Percentiles rank a stretch among this genome's conserved stretches.
Evolutionary conservation across 2,888 invertebrate genomes (phyloP).

Genomic region (Poecilus cupreus): DNA sequence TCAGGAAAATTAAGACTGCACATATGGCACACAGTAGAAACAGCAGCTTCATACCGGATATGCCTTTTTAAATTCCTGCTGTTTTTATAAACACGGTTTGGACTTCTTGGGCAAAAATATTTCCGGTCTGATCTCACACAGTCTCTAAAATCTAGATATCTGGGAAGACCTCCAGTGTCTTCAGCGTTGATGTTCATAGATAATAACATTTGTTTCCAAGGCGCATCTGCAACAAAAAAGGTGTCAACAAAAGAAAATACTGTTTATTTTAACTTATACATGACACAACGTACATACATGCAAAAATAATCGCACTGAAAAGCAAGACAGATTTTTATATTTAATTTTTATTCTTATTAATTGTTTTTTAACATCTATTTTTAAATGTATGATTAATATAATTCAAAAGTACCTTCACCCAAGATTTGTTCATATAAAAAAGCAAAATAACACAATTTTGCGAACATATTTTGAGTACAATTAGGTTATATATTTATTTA

Average conservation of each 20-base stretch:
- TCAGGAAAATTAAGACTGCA: constrained; percentile 56
- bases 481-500: background rate
- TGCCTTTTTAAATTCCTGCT: constrained; percentile 56
- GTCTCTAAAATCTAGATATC: constrained; percentile 56
- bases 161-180: constrained; percentile 46
- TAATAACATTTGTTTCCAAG: constrained; percentile 43
- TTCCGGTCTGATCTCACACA: constrained; percentile 46
- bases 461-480: background rate
- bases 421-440: background rate
- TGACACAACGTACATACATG: too few species aligned
- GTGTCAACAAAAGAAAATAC: too few species aligned
- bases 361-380: too few species aligned
- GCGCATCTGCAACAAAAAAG: constrained; percentile 15
- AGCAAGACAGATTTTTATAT: too few species aligned
- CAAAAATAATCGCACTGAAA: too few species aligned
- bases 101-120: constrained; percentile 56
- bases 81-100: constrained; percentile 56
- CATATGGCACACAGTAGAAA: constrained; percentile 50
- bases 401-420: background rate
- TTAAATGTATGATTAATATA: background rate
- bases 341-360: too few species aligned
- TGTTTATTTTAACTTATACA: too few species aligned
- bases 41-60: constrained; percentile 55
- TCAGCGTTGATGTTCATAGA: constrained; percentile 48
- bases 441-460: too few species aligned